Base-by-base conservation (phyloP, 1,140 invertebrate genomes). In the Drosophila pachea region DNA sequence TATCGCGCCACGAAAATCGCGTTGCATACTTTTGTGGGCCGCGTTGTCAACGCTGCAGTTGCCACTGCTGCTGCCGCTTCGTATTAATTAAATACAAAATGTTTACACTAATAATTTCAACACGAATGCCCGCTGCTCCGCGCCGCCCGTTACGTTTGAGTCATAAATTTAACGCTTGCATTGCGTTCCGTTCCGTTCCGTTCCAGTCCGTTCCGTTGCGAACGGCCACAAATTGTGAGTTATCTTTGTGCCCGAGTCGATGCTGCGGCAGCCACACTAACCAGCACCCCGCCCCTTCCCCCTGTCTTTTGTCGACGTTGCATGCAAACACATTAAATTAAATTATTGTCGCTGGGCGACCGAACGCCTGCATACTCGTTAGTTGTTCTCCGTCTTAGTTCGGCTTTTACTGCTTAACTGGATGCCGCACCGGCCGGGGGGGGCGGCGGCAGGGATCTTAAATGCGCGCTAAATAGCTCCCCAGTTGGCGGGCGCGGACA, bases 71-170 rank as follows among this genome's bases (percentile, higher is more conserved):
- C 38, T 35, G 35, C 33, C 22, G 52, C 35, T 49, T 74, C 73
- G 75, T 82, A 86, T 86, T 86, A 86, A 86, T 86, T 86, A 86
- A 86, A 86, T 86, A 76, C 82, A 86, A 86, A 86, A 78, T 86
- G 82, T 87, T 86, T 86, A 78, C 83, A 82, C 74, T 82, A 86
- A 86, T 86, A 86, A 86, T 86, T 82, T 86, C 60, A 70, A 61
- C 82, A 82, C 71, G 68, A 86, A 82, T 74, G 61, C 59, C 31
- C 48, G n/a, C 12, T 8, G 7, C 31, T n/a, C 71, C 53, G 7
- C 2, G 29, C 8, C 12, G 38, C 22, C 9, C 6, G 8, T 43
- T 43, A 5, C 40, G 40, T 1, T 6, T 14, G 38, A 56, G 48
- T 68, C 82, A 84, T 84, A 84, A 84, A 86, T 84, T 84, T 58